Percentiles rank a stretch among this genome's conserved stretches.
These are phyloP conservation scores for Pomatorhinus ruficollis DNA, from an alignment of 2,113 vertebrate genomes.

Conservation along the genomic window DNA sequence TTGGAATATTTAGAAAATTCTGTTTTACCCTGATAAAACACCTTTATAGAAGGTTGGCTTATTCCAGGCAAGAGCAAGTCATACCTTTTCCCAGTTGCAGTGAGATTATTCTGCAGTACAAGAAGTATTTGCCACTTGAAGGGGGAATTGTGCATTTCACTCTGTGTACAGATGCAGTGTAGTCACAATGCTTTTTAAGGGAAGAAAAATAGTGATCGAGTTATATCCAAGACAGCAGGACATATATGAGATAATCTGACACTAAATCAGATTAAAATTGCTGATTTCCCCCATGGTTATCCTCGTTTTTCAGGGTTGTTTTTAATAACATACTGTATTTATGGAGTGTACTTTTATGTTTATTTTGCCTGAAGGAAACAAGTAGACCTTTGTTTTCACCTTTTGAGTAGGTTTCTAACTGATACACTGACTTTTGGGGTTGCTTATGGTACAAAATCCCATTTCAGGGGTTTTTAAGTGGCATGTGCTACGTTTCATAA, in stretches of 20 bases:
- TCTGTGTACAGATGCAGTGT: neutral
- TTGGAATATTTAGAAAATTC: neutral
- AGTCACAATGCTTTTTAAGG: neutral
- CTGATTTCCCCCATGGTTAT: neutral
- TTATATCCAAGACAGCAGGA: neutral
- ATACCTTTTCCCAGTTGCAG: neutral
- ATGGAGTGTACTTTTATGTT: neutral
- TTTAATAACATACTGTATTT: neutral
- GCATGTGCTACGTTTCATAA: neutral
- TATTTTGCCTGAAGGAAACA: neutral
- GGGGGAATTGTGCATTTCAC: neutral
- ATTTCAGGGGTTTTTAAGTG: neutral
- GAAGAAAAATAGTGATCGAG: neutral
- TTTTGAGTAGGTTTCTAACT: neutral
- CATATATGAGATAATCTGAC: neutral
- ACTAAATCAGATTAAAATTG: neutral
- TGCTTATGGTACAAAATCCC: neutral
- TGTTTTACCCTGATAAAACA: neutral
- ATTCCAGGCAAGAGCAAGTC: neutral
- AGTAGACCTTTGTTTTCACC: neutral
- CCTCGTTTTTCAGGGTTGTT: neutral
- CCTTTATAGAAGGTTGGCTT: neutral
- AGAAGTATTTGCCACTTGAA: neutral
- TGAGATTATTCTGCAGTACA: neutral
- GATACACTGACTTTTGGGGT: neutral